phyloP scores from a whole-genome alignment of 1,140 invertebrate genomes.

The Neodiprion pinetum region DNA sequence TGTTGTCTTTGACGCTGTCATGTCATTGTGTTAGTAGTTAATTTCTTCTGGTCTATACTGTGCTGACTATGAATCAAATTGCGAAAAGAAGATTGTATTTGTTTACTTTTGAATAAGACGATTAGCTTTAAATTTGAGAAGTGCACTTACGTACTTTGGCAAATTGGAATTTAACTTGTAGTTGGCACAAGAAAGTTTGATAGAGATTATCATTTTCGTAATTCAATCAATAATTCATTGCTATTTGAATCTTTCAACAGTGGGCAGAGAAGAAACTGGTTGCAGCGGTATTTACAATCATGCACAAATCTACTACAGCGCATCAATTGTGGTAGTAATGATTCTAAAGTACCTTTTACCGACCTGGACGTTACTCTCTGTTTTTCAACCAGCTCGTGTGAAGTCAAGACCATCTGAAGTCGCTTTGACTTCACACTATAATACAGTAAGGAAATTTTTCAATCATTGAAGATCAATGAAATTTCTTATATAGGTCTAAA shows the following conservation, averaged over 20 bases:
- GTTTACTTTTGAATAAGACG: background rate
- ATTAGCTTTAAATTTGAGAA: background rate
- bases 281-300: constrained; percentile 65
- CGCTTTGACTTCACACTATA: constrained; percentile 47
- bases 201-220: background rate
- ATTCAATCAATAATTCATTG: constrained; percentile 12
- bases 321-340: constrained; percentile 56
- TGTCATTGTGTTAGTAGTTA: constrained; percentile 58
- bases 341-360: constrained; percentile 62
- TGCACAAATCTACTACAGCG: constrained; percentile 61
- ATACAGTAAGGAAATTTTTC: constrained; percentile 34
- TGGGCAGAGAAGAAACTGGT: constrained; percentile 58
- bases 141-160: no score
- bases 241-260: constrained; percentile 44
- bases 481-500: constrained; percentile 12
- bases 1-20: constrained; percentile 60
- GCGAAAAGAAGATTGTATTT: no score
- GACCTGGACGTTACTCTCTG: constrained; percentile 63
- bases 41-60: constrained; percentile 12
- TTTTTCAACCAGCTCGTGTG: constrained; percentile 58
- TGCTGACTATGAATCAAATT: background rate
- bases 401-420: constrained; percentile 50
- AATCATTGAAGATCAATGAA: constrained; percentile 6
- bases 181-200: background rate
- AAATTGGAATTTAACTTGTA: no score